phyloP scores from a whole-genome alignment of 2,797 vertebrate genomes.

The Siniperca undulata region DNA sequence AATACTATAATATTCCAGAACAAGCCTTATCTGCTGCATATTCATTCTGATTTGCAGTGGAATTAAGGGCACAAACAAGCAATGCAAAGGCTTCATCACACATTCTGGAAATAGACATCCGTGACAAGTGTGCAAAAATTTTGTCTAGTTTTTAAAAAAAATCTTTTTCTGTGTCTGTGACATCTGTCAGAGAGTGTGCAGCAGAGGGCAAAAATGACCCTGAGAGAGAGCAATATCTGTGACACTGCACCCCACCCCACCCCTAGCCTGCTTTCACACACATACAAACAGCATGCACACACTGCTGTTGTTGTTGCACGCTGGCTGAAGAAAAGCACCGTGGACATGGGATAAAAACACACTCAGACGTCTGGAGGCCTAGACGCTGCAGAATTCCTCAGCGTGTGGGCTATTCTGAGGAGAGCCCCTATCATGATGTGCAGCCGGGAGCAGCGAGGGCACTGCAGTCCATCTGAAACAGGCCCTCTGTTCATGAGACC shows the following conservation, averaged over 20 bases:
- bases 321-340: constrained; percentile 51
- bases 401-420: constrained; percentile 74
- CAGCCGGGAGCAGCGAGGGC: constrained; percentile 60
- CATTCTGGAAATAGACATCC: constrained; percentile 29
- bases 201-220: constrained; percentile 39
- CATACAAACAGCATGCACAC: constrained; percentile 55
- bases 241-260: constrained; percentile 33
- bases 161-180: constrained; percentile 39
- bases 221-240: constrained; percentile 38
- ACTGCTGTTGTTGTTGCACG: constrained; percentile 52
- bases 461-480: constrained; percentile 70
- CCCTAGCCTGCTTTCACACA: constrained; percentile 35
- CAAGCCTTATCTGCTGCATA: constrained; percentile 13
- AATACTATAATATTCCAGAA: constrained; percentile 19
- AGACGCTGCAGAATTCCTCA: constrained; percentile 78
- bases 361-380: constrained; percentile 75
- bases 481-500: constrained; percentile 78
- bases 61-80: constrained; percentile 12
- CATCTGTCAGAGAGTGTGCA: constrained; percentile 52
- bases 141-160: constrained; percentile 15
- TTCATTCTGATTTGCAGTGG: background rate
- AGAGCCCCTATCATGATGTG: constrained; percentile 67
- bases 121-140: constrained; percentile 19
- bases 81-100: background rate
- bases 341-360: constrained; percentile 62